Evolutionary conservation across 2,888 invertebrate species (phyloP).

Genomic region (Argyresthia goedartella): DNA sequence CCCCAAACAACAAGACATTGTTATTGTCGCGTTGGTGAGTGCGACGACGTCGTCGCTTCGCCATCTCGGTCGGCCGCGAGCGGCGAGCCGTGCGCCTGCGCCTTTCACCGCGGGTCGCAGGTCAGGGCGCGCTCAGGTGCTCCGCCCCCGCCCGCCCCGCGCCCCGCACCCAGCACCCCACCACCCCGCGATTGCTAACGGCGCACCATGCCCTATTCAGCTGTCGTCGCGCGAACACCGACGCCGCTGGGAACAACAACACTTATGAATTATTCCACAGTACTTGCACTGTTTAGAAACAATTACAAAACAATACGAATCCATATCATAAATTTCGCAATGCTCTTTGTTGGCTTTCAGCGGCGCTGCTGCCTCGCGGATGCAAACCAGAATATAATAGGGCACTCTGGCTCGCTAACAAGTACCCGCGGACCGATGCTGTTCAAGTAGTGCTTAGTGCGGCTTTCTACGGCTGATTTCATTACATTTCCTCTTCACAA

Average conservation of each 20-base stretch:
- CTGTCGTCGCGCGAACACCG: conserved; percentile 52
- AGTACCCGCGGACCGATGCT: not conserved
- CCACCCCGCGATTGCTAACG: conserved; percentile 32
- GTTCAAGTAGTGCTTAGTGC: not conserved
- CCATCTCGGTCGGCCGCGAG: too few species aligned
- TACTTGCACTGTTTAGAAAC: conserved; percentile 51
- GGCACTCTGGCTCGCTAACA: not conserved
- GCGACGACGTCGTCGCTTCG: too few species aligned
- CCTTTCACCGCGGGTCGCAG: conserved; percentile 69
- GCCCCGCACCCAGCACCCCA: conserved; percentile 21
- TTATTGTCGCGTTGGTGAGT: too few species aligned
- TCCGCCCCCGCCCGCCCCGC: conserved; percentile 46
- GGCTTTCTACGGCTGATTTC: not conserved
- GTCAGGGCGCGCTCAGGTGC: conserved; percentile 71
- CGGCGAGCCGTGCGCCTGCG: conserved; percentile 24
- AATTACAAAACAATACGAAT: conserved; percentile 64
- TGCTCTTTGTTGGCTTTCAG: conserved; percentile 47
- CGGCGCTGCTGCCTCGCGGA: conserved; percentile 5
- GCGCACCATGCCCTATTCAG: conserved; percentile 63
- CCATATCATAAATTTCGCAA: conserved; percentile 53
- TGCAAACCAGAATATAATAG: conserved; percentile 3
- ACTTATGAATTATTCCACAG: conserved; percentile 64
- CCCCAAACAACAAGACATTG: too few species aligned
- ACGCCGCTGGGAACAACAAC: conserved; percentile 51
- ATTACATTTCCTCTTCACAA: not conserved